Evolutionary conservation across 2,888 invertebrate genomes (phyloP).

Genomic region (Hemicrepidius hirtus): DNA sequence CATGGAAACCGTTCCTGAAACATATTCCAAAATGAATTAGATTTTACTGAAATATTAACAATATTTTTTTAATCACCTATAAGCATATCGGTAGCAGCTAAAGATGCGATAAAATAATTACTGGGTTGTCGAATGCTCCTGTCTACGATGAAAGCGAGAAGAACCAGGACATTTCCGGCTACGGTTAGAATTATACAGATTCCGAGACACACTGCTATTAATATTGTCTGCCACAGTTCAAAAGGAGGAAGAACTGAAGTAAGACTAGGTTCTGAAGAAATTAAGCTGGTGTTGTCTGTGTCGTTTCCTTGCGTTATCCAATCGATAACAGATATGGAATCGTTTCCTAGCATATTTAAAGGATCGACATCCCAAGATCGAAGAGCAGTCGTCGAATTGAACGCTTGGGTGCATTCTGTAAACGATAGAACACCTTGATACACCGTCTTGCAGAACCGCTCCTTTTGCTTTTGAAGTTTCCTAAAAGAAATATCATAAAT

Average conservation of each 20-base stretch:
- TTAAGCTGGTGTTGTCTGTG: slow-evolving; percentile 50
- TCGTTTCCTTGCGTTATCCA: slow-evolving; percentile 50
- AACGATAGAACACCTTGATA: slow-evolving; percentile 77
- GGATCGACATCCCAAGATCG: slow-evolving; percentile 66
- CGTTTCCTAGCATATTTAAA: slow-evolving; percentile 64
- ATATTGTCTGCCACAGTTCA: slow-evolving; percentile 90
- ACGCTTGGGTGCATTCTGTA: slow-evolving; percentile 77
- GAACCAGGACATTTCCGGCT: slow-evolving; percentile 95
- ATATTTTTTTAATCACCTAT: slow-evolving; percentile 81
- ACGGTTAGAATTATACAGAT: slow-evolving; percentile 94
- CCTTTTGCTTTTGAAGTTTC: slow-evolving; percentile 85
- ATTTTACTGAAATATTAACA: neutral
- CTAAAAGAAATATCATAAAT: slow-evolving; percentile 70
- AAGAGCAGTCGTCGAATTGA: slow-evolving; percentile 67
- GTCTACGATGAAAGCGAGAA: slow-evolving; percentile 96
- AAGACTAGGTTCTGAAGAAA: slow-evolving; percentile 59
- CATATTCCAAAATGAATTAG: slow-evolving; percentile 4
- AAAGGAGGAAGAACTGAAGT: slow-evolving; percentile 86
- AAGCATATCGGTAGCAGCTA: slow-evolving; percentile 97
- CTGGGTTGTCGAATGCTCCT: slow-evolving; percentile 96
- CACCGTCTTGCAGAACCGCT: slow-evolving; percentile 81
- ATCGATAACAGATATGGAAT: slow-evolving; percentile 51
- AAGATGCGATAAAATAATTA: slow-evolving; percentile 99
- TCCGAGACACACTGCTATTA: slow-evolving; percentile 90
- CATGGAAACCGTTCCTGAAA: slow-evolving; percentile 95